phyloP scores from a whole-genome alignment of 2,797 vertebrate species.

The Linurgus olivaceus region DNA sequence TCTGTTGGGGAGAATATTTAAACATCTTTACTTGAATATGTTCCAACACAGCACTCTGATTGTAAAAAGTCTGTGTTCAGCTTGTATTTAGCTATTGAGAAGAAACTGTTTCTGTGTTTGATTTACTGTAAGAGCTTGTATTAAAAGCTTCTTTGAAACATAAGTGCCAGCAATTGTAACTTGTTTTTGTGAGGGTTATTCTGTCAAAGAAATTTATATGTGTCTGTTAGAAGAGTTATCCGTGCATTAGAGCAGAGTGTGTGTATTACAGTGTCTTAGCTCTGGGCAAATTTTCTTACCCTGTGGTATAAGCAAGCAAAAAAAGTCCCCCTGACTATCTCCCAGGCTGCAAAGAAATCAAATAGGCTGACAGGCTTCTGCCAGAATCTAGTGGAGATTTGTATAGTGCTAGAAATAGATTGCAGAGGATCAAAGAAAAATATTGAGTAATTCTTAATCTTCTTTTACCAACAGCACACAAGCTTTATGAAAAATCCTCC shows the following conservation, averaged over 20 bases:
- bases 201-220: not conserved
- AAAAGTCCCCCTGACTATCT: not conserved
- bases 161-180: not conserved
- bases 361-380: not conserved
- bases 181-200: not conserved
- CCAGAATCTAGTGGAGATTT: not conserved
- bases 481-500: not conserved
- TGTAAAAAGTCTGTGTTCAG: not conserved
- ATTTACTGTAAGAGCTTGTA: not conserved
- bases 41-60: not conserved
- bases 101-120: not conserved
- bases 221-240: not conserved
- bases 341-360: not conserved
- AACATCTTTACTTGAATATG: not conserved
- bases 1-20: not conserved
- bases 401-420: not conserved
- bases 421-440: conserved; percentile 18
- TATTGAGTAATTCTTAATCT: not conserved
- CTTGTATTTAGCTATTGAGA: not conserved
- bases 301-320: not conserved
- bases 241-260: not conserved
- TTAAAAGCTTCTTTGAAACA: not conserved
- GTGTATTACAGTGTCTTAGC: not conserved
- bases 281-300: not conserved
- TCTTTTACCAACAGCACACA: not conserved